These are phyloP conservation scores for Nomada flava DNA, from an alignment of 2,888 invertebrate genomes.

Conservation along the genomic window DNA sequence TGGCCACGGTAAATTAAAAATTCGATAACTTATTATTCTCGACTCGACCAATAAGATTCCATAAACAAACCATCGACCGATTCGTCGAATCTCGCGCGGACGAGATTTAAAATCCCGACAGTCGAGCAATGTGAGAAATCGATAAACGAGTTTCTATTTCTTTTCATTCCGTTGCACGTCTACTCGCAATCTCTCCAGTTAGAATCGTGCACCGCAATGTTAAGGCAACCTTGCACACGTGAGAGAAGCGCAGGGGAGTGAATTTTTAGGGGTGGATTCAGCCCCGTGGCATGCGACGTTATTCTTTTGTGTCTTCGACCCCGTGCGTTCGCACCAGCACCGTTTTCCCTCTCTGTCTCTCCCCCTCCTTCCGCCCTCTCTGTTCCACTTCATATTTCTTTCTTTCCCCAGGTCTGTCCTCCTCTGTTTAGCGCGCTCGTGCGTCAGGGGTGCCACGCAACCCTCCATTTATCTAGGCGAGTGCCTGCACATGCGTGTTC, in stretches of 20 bases:
- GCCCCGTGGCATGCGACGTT: slow-evolving; percentile 81
- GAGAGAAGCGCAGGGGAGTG: slow-evolving; percentile 67
- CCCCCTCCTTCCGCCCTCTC: slow-evolving; percentile 27
- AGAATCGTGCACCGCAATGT: slow-evolving; percentile 54
- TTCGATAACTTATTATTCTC: too few relatives aligned
- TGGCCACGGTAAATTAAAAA: too few relatives aligned
- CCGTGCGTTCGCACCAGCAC: slow-evolving; percentile 72
- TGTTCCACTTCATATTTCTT: slow-evolving; percentile 34
- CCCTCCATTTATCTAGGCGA: slow-evolving; percentile 76
- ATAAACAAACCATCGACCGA: too few relatives aligned
- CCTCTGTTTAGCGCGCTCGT: slow-evolving; percentile 73
- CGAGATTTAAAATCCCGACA: slow-evolving; percentile 7
- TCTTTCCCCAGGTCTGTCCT: slow-evolving; percentile 52
- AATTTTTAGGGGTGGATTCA: slow-evolving; percentile 80
- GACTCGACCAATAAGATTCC: too few relatives aligned
- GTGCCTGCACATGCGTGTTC: slow-evolving; percentile 76
- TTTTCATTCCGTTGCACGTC: background rate
- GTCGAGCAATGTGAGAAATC: slow-evolving; percentile 3
- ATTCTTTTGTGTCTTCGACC: slow-evolving; percentile 82
- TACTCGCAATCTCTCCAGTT: slow-evolving; percentile 26
- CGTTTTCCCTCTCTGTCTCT: slow-evolving; percentile 23
- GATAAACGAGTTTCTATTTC: slow-evolving; percentile 24
- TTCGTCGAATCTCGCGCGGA: background rate
- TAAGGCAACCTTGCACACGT: slow-evolving; percentile 78
- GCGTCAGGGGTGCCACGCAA: slow-evolving; percentile 78